phyloP scores from a whole-genome alignment of 2,113 vertebrate species.

The Callipepla californica region DNA sequence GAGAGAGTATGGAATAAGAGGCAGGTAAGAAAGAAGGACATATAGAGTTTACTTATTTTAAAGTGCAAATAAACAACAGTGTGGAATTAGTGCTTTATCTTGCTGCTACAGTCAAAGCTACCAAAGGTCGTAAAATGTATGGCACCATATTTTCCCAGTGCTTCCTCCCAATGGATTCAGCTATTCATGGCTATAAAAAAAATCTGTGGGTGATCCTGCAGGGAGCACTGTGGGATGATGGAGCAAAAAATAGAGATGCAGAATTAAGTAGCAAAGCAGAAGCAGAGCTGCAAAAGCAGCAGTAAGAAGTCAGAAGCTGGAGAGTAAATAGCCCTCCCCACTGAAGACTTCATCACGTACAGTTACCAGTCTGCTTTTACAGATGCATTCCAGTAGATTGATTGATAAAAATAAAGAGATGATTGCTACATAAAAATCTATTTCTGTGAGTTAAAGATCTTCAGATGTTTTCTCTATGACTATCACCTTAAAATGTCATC shows the following conservation, averaged over 20 bases:
- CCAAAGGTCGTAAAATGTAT: constrained; percentile 35
- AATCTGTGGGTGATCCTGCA: constrained; percentile 55
- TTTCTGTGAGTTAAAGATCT: constrained; percentile 6
- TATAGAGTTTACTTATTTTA: constrained; percentile 32
- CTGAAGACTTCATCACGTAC: not conserved
- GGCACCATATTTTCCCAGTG: constrained; percentile 36
- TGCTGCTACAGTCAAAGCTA: constrained; percentile 51
- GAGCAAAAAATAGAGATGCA: not conserved
- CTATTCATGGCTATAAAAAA: constrained; percentile 47
- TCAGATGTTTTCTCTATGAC: not conserved
- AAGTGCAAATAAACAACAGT: constrained; percentile 43
- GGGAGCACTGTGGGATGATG: constrained; percentile 11
- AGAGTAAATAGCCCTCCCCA: not conserved
- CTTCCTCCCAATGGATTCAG: constrained; percentile 30
- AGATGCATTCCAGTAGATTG: not conserved
- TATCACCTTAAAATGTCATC: not conserved
- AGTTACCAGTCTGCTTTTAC: not conserved
- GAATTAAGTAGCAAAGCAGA: not conserved
- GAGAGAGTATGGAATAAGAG: constrained; percentile 18
- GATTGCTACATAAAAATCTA: not conserved
- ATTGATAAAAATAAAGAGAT: constrained; percentile 8
- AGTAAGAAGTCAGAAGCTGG: not conserved
- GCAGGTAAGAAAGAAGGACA: not conserved
- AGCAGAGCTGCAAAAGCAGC: not conserved
- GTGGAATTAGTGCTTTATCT: constrained; percentile 34